Evolutionary conservation across 1,140 invertebrate species (phyloP).

Genomic region (Anadara kagoshimensis): DNA sequence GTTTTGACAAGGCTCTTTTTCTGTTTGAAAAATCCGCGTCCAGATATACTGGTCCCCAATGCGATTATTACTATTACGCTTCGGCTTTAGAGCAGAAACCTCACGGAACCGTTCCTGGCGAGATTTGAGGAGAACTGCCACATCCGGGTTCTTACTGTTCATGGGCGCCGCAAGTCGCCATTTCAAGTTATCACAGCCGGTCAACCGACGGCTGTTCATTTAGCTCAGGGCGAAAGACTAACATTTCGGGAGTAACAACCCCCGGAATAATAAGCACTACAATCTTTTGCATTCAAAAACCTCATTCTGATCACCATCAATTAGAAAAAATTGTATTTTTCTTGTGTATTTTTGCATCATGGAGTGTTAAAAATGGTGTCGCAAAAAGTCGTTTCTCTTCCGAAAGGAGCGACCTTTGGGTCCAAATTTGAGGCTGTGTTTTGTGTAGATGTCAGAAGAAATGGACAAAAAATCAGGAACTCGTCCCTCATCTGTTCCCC

Average conservation of each 20-base stretch:
- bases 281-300: not conserved
- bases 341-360: conserved; percentile 38
- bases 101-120: too few species aligned
- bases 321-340: conserved; percentile 27
- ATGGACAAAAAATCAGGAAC: conserved; percentile 84
- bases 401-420: conserved; percentile 45
- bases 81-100: too few species aligned
- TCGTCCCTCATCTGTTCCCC: conserved; percentile 78
- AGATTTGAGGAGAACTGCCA: not conserved
- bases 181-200: conserved; percentile 9
- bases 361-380: conserved; percentile 49
- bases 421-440: conserved; percentile 67
- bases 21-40: too few species aligned
- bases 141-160: conserved; percentile 23
- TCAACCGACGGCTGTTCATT: conserved; percentile 11
- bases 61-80: too few species aligned
- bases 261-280: conserved; percentile 14
- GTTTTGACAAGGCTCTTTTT: too few species aligned
- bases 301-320: conserved; percentile 5
- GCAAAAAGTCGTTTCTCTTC: conserved; percentile 24
- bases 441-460: conserved; percentile 72
- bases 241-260: conserved; percentile 19
- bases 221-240: not conserved
- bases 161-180: conserved; percentile 33
- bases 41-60: too few species aligned